Conservation (phyloP, 2,888 invertebrate species). For the Notodonta ziczac region DNA sequence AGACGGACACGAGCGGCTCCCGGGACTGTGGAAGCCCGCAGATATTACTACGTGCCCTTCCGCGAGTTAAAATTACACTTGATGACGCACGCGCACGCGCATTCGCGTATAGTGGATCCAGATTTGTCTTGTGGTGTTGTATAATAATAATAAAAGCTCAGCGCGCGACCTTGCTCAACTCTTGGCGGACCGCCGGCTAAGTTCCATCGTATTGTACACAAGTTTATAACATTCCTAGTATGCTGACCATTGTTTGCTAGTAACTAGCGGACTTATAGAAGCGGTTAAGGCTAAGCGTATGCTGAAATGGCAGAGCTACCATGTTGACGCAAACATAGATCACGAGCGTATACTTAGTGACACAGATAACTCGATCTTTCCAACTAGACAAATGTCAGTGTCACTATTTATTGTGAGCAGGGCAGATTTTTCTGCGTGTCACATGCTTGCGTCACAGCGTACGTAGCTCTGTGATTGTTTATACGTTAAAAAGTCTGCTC, state of each 20-base stretch:
- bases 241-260: constrained; percentile 13
- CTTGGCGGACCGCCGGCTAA: constrained; percentile 64
- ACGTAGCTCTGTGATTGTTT: constrained; percentile 9
- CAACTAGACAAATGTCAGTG: no score
- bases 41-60: constrained; percentile 73
- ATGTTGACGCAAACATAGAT: no score
- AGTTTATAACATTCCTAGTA: constrained; percentile 22
- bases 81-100: constrained; percentile 76
- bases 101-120: constrained; percentile 64
- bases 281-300: constrained; percentile 3
- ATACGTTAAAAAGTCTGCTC: no score
- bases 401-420: no score
- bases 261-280: constrained; percentile 11
- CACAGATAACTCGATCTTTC: no score
- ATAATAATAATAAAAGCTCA: constrained; percentile 74
- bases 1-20: constrained; percentile 54
- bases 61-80: constrained; percentile 76
- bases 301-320: no score
- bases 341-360: no score
- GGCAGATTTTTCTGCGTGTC: no score
- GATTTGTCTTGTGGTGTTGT: constrained; percentile 75
- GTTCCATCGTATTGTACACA: constrained; percentile 36
- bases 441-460: no score
- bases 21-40: constrained; percentile 64
- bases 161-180: constrained; percentile 76